These are phyloP conservation scores for Corythornis madagascariensis DNA, from an alignment of 2,113 vertebrate genomes.

Conservation along the genomic window DNA sequence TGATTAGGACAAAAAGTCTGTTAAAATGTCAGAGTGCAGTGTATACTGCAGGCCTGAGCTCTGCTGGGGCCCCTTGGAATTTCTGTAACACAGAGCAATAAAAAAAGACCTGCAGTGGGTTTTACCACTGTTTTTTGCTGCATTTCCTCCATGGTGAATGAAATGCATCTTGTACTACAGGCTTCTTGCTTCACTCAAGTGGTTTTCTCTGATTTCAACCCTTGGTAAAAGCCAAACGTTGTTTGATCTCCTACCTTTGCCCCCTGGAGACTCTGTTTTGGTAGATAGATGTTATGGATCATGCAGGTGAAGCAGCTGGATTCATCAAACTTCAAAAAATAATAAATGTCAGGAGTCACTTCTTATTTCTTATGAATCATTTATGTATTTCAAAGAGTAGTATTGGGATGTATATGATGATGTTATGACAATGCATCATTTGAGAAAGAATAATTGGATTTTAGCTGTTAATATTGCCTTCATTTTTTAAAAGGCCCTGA, in stretches of 20 bases:
- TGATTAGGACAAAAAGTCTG: conserved; percentile 19
- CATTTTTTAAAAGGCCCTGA: background rate
- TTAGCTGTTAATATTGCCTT: background rate
- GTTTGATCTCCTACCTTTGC: background rate
- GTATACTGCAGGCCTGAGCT: conserved; percentile 4
- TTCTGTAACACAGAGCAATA: conserved; percentile 18
- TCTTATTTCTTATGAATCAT: background rate
- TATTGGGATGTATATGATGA: background rate
- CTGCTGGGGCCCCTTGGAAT: conserved; percentile 22
- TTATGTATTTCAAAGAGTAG: background rate
- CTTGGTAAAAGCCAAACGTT: background rate
- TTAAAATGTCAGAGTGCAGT: conserved; percentile 22
- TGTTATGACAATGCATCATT: background rate
- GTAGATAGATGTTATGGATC: background rate
- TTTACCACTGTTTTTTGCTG: background rate
- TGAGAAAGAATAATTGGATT: background rate
- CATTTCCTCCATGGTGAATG: background rate
- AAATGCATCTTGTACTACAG: background rate
- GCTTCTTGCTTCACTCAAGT: background rate
- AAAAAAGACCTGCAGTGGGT: conserved; percentile 2
- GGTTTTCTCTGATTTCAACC: background rate
- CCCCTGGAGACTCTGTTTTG: background rate
- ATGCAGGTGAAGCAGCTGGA: background rate
- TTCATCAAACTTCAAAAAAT: background rate
- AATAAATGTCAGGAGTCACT: background rate